Percentiles rank a stretch among this genome's conserved stretches.
phyloP scores from a whole-genome alignment of 2,797 vertebrate species.

The Amazona ochrocephala region DNA sequence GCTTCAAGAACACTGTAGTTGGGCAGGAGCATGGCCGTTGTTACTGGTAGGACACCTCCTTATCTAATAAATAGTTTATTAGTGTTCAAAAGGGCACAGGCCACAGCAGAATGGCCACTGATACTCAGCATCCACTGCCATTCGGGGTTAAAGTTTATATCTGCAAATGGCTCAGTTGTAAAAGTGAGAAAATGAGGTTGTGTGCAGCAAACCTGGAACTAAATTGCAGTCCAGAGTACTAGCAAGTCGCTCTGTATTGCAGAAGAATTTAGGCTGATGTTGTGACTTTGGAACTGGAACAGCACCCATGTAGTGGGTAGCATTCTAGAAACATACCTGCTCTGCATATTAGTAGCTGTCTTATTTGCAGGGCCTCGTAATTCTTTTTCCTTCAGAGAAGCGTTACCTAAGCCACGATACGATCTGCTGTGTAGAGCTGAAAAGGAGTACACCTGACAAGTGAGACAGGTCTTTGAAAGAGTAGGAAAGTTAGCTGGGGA shows the following conservation, averaged over 20 bases:
- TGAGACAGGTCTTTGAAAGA: neutral
- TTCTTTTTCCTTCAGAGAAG: neutral
- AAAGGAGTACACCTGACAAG: neutral
- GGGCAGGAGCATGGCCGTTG: neutral
- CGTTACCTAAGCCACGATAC: neutral
- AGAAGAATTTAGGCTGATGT: neutral
- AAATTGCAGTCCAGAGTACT: slow-evolving; percentile 33
- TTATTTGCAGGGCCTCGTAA: neutral
- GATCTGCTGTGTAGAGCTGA: neutral
- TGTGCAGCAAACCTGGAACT: neutral
- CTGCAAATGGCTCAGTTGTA: neutral
- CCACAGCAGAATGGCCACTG: neutral
- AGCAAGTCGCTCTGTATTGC: neutral
- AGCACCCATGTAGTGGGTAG: neutral
- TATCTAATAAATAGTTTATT: neutral
- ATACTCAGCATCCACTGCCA: accelerated
- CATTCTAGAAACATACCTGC: neutral
- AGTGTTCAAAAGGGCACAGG: neutral
- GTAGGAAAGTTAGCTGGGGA: neutral
- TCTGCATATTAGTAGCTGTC: neutral
- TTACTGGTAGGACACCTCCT: neutral
- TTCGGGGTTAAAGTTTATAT: neutral
- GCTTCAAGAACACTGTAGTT: neutral
- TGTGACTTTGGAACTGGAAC: neutral
- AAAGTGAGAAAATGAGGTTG: neutral